A percentile compares a stretch with the other conserved stretches of the same genome.
phyloP scores from a whole-genome alignment of 2,797 vertebrate genomes.

The Uromys caudimaculatus region DNA sequence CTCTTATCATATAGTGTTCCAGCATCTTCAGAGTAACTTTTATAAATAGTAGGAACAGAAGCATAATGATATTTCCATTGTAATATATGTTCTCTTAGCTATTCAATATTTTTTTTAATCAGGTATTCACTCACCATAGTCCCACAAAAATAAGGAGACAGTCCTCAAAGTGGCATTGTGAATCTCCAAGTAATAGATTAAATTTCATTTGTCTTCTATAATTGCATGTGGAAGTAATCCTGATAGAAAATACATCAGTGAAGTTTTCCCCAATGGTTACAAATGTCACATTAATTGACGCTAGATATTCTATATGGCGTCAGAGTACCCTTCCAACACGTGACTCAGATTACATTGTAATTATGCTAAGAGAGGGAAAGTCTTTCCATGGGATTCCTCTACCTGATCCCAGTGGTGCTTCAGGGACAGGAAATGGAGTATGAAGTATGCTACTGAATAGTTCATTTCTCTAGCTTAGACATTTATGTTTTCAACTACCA shows the following conservation, averaged over 20 bases:
- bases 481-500: neutral
- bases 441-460: no score
- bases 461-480: no score
- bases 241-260: neutral
- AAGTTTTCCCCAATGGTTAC: neutral
- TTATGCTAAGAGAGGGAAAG: no score
- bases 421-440: no score
- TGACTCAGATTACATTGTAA: no score
- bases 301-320: no score
- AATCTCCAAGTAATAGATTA: neutral
- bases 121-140: neutral
- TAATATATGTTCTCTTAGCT: neutral
- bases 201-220: neutral
- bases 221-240: neutral
- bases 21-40: neutral
- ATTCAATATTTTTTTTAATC: neutral
- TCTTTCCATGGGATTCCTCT: no score
- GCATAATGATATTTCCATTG: neutral
- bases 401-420: no score
- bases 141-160: neutral
- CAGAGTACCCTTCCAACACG: no score
- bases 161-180: neutral
- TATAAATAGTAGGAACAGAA: neutral
- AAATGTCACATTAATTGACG: neutral
- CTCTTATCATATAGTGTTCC: neutral